phyloP scores from a whole-genome alignment of 2,888 invertebrate species.

The Epinotia bilunana region DNA sequence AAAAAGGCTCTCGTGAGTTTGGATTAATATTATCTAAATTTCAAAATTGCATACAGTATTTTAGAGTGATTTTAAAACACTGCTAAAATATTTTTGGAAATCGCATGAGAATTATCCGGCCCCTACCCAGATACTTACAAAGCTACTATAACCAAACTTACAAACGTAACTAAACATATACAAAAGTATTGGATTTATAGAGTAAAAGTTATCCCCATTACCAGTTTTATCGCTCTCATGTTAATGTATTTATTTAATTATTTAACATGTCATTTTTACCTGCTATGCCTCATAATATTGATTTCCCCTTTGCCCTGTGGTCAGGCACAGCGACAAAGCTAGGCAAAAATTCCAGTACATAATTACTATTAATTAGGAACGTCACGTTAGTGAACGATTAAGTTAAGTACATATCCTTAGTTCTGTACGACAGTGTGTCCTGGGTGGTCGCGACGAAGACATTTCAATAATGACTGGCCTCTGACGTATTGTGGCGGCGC shows the following conservation, averaged over 20 bases:
- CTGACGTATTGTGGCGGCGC: conserved; percentile 69
- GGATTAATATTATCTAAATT: too few relatives aligned
- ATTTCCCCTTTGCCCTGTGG: background rate
- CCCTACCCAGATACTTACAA: too few relatives aligned
- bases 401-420: conserved; percentile 17
- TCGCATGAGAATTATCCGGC: too few relatives aligned
- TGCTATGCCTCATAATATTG: background rate
- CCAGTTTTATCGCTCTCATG: background rate
- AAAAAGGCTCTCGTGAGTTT: too few relatives aligned
- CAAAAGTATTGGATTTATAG: background rate
- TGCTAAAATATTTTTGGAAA: too few relatives aligned
- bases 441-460: conserved; percentile 76
- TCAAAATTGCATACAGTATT: too few relatives aligned
- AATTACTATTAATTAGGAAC: conserved; percentile 1
- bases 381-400: conserved; percentile 36
- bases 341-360: background rate
- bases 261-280: background rate
- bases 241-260: background rate
- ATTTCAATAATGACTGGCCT: conserved; percentile 74
- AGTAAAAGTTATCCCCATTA: background rate
- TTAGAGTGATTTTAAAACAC: too few relatives aligned
- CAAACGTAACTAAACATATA: too few relatives aligned
- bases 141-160: too few relatives aligned
- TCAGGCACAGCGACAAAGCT: background rate
- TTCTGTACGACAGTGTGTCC: conserved; percentile 65